Base-by-base conservation (phyloP, 2,797 vertebrate species). In the Antennarius maculatus region DNA sequence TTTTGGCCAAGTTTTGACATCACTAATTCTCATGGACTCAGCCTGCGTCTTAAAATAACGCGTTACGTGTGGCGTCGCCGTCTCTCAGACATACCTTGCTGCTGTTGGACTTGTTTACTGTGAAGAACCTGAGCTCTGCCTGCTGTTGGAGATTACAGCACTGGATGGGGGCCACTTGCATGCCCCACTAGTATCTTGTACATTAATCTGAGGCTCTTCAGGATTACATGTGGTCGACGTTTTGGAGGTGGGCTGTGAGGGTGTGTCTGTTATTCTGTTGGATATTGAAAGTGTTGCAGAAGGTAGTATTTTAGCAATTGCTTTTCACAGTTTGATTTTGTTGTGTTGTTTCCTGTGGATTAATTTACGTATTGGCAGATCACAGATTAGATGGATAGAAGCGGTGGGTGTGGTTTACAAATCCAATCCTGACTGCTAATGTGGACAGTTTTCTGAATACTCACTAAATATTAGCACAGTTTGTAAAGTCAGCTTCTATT, bases 41-140 rank as follows among this genome's bases (percentile, higher is more conserved):
- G 62, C 59, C 61, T 65, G 75, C 59, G 28, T 79, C 78, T 74
- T 68, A 76, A 88, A 86, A 88, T 88, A 88, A 77, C 80, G 61
- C 7, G 54, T 66, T 71, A 51, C 56, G 47, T 77, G 78, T 80
- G 66, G 74, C 77, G 54, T 64, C 58, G 75, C 83, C 69, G 55
- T 70, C 77, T 82, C 65, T 72, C 71, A 69, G 71, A 80, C 82
- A 80, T 80, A 78, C 69, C 73, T 83, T 62, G 65, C 69, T 76
- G 80, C 76, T 76, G 72, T 69, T 74, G 58, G 79, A 59, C 76
- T 57, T 79, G 74, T 88, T 83, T 80, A 80, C 83, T 51, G 18
- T 47, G 61, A 63, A 39, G 76, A 79, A 84, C 69, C 61, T 68
- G 74, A 78, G 69, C 76, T 74, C 29, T 61, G 48, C 43, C 58